Base-by-base conservation (phyloP, 1,140 invertebrate genomes). In the Neodiprion virginianus region DNA sequence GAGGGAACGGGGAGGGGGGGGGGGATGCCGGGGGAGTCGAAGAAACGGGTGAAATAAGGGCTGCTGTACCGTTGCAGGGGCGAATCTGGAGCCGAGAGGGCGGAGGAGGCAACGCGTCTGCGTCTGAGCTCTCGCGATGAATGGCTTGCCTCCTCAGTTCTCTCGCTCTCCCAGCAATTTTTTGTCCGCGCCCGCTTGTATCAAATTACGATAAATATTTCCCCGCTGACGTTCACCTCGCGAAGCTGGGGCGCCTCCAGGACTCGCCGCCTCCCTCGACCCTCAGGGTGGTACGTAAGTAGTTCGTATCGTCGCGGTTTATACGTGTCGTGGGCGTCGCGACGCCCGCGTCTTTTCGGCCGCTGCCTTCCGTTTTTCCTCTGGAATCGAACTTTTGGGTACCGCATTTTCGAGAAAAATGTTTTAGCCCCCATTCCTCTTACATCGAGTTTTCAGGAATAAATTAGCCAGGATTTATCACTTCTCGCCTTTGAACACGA, bases 181-280 rank as follows among this genome's bases (percentile, higher is more conserved):
- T 86, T 83, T 85, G 82, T 80, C 76, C 75, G 75, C 75, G 75
- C 73, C 76, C 79, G 84, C 77, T 86, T 83, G 84, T 86, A 87
- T 87, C 84, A 87, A 86, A 87, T 86, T 85, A 86, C 85, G 79
- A 87, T 87, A 87, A 87, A 87, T 86, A 87, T 83, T 79, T 79
- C 78, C 71, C 72, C 72, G 81, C 74, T 80, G 84, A 86, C 84
- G 77, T 82, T 79, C 76, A 78, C 73, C 78, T 77, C 74, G 74
- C 72, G 76, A 76, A 74, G 28, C 5, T 40, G 77, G 75, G 70
- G 71, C 71, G 75, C 69, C 77, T 75, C 8, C 53, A 61, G 53
- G 53, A 61, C 53, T 61, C 53, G 11, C 11, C 11, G 53, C 3
- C 53, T 17, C 53, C 53, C 8, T 3, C 53, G 53, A 12, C 5